These are phyloP conservation scores for Ondatra zibethicus DNA, from an alignment of 2,113 vertebrate species.

Conservation along the genomic window DNA sequence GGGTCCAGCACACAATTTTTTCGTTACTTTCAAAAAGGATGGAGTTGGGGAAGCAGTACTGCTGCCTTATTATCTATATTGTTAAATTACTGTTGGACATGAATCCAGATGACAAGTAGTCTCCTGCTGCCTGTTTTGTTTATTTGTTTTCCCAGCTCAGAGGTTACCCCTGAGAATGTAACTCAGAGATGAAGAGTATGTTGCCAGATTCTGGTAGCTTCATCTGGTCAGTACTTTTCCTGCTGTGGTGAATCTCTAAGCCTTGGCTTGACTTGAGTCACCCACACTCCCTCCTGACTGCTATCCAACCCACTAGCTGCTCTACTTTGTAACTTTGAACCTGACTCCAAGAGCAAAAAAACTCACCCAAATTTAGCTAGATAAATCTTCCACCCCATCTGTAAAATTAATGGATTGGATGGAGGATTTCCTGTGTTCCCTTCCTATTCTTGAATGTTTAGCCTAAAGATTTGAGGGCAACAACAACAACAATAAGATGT, in stretches of 20 bases:
- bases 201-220: background rate
- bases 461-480: background rate
- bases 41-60: background rate
- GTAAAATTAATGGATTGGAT: slow-evolving; percentile 23
- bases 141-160: background rate
- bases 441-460: slow-evolving; percentile 53
- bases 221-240: background rate
- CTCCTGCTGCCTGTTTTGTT: background rate
- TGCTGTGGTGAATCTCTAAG: rapidly evolving
- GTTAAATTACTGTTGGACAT: background rate
- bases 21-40: background rate
- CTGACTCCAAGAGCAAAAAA: background rate
- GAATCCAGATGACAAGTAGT: background rate
- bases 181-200: background rate
- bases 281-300: background rate
- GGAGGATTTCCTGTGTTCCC: slow-evolving; percentile 39
- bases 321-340: slow-evolving; percentile 42
- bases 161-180: background rate
- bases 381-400: background rate
- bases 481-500: background rate
- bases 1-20: background rate
- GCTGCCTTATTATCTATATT: background rate
- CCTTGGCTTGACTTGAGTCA: background rate
- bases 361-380: slow-evolving; percentile 32
- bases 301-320: background rate